phyloP scores from a whole-genome alignment of 23 tunicate species.

The Aplidium turbinatum region DNA sequence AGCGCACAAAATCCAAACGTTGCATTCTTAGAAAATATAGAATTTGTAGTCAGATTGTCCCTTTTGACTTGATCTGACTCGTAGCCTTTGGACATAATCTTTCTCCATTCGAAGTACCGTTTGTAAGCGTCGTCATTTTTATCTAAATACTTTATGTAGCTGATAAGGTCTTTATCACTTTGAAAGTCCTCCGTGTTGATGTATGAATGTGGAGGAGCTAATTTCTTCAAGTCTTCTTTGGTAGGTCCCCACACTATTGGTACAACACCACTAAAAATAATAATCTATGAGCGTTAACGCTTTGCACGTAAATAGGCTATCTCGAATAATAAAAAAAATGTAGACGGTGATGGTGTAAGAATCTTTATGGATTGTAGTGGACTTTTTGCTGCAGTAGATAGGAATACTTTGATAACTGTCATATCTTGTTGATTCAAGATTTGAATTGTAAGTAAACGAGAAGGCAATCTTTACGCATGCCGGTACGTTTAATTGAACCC shows the following conservation, averaged over 20 bases:
- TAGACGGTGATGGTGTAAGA: too few species aligned
- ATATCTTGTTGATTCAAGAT: too few species aligned
- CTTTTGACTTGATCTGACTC: neutral
- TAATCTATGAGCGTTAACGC: neutral
- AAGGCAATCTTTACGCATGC: too few species aligned
- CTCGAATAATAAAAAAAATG: neutral
- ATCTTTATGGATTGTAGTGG: too few species aligned
- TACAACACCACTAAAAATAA: constrained; percentile 39
- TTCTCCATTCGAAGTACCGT: constrained; percentile 40
- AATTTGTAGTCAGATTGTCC: neutral
- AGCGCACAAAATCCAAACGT: constrained; percentile 12
- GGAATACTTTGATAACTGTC: too few species aligned
- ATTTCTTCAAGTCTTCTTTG: constrained; percentile 2
- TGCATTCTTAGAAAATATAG: neutral
- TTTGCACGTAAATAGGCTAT: neutral
- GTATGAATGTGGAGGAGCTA: constrained; percentile 41
- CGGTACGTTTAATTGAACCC: too few species aligned
- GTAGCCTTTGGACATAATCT: neutral
- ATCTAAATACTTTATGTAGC: constrained; percentile 28
- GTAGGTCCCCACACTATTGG: constrained; percentile 43
- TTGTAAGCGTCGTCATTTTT: constrained; percentile 46
- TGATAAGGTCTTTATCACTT: constrained; percentile 15
- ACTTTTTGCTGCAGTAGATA: too few species aligned
- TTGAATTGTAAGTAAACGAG: too few species aligned
- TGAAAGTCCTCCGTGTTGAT: constrained; percentile 39